phyloP scores from a whole-genome alignment of 2,888 invertebrate species.

The Pherbina coryleti region DNA sequence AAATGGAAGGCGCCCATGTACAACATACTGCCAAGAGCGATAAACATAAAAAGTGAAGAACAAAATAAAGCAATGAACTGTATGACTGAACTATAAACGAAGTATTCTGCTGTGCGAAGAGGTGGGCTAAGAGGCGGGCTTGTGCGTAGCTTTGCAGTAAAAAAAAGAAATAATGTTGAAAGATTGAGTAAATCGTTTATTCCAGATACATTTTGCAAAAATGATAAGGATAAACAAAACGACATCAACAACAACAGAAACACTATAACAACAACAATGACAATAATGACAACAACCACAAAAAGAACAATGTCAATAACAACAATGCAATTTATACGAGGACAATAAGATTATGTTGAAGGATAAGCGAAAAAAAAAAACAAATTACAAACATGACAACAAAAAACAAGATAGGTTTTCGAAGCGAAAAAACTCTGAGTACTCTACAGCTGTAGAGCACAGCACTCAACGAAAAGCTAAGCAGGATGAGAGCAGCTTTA shows the following conservation, averaged over 20 bases:
- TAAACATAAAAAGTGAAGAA: not conserved
- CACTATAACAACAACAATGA: conserved; percentile 2
- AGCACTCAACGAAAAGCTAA: not conserved
- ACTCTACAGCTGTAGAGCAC: not conserved
- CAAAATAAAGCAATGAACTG: not conserved
- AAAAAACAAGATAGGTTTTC: no score
- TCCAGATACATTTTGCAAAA: conserved; percentile 1
- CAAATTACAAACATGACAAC: no score
- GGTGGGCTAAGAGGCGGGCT: not conserved
- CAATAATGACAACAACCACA: conserved; percentile 5
- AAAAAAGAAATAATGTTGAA: not conserved
- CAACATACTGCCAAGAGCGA: not conserved
- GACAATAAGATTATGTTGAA: conserved; percentile 27
- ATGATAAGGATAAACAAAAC: not conserved
- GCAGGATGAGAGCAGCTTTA: not conserved
- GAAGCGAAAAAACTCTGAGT: not conserved
- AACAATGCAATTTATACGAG: not conserved
- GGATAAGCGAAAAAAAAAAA: conserved; percentile 5
- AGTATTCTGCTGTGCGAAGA: not conserved
- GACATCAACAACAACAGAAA: not conserved
- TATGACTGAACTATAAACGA: not conserved
- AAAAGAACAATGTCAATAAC: not conserved
- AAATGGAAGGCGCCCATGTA: no score
- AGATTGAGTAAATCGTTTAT: not conserved
- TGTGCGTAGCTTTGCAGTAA: not conserved